phyloP scores from a whole-genome alignment of 2,113 vertebrate genomes.

The Podarcis muralis region DNA sequence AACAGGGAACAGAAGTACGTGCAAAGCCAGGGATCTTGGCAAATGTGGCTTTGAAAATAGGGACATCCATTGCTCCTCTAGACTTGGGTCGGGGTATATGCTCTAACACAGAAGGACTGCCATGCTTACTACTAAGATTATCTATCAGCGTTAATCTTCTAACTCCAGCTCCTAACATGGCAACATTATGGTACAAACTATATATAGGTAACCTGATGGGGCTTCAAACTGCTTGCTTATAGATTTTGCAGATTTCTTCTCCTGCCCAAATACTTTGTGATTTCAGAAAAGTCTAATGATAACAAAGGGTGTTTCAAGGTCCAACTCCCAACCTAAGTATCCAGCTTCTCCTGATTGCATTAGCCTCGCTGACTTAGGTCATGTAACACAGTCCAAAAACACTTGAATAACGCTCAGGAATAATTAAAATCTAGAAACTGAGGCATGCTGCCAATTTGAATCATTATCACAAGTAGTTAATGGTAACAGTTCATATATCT shows the following conservation, averaged over 20 bases:
- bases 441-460: neutral
- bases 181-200: neutral
- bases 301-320: neutral
- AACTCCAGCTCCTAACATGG: neutral
- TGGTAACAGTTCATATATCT: neutral
- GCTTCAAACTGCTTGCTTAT: neutral
- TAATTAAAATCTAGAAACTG: neutral
- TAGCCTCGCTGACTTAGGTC: neutral
- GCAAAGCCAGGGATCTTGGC: slow-evolving; percentile 37
- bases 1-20: accelerated
- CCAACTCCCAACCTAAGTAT: neutral
- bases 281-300: neutral
- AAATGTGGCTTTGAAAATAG: slow-evolving; percentile 35
- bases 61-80: neutral
- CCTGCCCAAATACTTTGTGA: too few species aligned
- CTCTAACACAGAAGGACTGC: neutral
- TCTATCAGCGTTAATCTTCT: neutral
- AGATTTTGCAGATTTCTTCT: neutral
- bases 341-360: too few species aligned
- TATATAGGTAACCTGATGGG: neutral
- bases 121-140: neutral
- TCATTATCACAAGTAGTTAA: neutral
- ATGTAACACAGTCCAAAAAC: neutral
- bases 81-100: neutral
- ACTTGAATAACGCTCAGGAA: neutral